These are phyloP conservation scores for Barnardius zonarius DNA, from an alignment of 2,113 vertebrate genomes.

Conservation along the genomic window DNA sequence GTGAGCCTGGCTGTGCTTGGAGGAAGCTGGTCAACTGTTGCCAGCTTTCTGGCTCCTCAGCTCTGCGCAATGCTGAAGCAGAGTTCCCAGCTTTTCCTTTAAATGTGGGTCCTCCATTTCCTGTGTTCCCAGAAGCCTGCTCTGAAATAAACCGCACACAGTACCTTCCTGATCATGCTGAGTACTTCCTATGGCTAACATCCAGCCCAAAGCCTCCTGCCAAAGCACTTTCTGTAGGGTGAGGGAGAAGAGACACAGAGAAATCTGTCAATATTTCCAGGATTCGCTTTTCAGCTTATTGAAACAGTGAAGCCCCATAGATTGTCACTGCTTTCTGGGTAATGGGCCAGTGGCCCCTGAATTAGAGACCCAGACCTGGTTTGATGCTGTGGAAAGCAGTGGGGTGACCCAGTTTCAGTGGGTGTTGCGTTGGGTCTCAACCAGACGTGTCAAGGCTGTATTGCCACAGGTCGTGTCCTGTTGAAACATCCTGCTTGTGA, in stretches of 20 bases:
- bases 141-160: not conserved
- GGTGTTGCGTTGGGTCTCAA: not conserved
- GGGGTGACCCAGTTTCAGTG: not conserved
- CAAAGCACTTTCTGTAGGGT: not conserved
- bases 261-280: not conserved
- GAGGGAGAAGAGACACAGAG: not conserved
- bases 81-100: not conserved
- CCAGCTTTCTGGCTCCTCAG: not conserved
- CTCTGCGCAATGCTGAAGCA: conserved; percentile 1
- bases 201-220: conserved; percentile 24
- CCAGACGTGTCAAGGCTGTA: not conserved
- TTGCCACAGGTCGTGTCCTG: not conserved
- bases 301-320: not conserved
- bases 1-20: not conserved
- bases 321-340: not conserved
- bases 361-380: not conserved
- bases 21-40: conserved; percentile 24
- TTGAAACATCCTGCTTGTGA: not conserved
- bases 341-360: not conserved
- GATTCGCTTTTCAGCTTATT: not conserved
- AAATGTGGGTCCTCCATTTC: not conserved
- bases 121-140: conserved; percentile 25
- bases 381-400: not conserved
- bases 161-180: not conserved
- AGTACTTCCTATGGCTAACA: conserved; percentile 40